phyloP scores from a whole-genome alignment of 2,797 vertebrate species.

The Tachyglossus aculeatus region DNA sequence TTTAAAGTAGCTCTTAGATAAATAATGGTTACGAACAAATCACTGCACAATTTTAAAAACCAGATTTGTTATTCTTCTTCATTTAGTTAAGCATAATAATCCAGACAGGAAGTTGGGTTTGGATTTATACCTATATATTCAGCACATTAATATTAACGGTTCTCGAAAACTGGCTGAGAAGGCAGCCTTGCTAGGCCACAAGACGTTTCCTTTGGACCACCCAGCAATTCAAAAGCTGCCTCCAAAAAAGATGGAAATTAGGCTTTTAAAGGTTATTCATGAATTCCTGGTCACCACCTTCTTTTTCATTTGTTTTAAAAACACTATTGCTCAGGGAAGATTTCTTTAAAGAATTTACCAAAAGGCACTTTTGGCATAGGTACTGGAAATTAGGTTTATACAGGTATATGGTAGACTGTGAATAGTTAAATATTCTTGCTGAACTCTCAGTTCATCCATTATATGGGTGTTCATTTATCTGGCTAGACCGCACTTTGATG shows the following conservation, averaged over 20 bases:
- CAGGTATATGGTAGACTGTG: background rate
- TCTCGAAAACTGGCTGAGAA: slow-evolving; percentile 73
- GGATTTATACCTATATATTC: slow-evolving; percentile 57
- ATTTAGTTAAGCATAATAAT: slow-evolving; percentile 72
- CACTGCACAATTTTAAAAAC: slow-evolving; percentile 4
- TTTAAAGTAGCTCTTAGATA: slow-evolving; percentile 20
- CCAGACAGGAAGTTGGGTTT: slow-evolving; percentile 73
- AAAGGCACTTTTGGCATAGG: background rate
- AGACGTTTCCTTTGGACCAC: slow-evolving; percentile 73
- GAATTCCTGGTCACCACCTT: slow-evolving; percentile 11
- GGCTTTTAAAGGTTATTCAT: slow-evolving; percentile 17
- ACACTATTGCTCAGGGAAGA: background rate
- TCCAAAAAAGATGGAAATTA: slow-evolving; percentile 43
- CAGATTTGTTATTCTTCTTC: slow-evolving; percentile 46
- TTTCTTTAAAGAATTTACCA: slow-evolving; percentile 13
- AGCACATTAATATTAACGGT: slow-evolving; percentile 71
- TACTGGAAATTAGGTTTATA: slow-evolving; percentile 19
- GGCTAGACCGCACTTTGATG: no score
- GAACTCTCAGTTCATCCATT: no score
- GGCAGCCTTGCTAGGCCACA: slow-evolving; percentile 52
- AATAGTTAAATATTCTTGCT: no score
- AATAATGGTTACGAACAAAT: slow-evolving; percentile 36
- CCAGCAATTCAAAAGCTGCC: slow-evolving; percentile 56
- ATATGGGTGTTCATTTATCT: no score
- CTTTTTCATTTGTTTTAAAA: slow-evolving; percentile 26